phyloP scores from a whole-genome alignment of 2,113 vertebrate genomes.

The Pardalotus punctatus region DNA sequence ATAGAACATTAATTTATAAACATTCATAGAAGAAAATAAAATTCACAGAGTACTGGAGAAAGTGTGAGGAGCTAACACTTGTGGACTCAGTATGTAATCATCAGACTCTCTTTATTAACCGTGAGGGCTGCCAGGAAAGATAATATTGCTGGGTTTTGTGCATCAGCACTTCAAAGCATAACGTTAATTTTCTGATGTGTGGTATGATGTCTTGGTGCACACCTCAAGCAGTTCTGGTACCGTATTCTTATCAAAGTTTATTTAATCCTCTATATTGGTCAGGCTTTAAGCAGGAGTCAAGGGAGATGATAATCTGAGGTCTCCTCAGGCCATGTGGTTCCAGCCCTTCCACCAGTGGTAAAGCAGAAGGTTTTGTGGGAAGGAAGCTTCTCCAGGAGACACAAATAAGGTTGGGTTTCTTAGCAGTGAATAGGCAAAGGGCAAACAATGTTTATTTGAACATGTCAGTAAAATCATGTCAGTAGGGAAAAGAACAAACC shows the following conservation, averaged over 20 bases:
- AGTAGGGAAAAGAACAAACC: neutral
- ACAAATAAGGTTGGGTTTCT: neutral
- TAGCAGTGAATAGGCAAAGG: neutral
- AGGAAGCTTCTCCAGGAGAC: neutral
- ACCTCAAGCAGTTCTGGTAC: neutral
- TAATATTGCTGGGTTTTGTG: neutral
- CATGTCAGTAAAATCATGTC: neutral
- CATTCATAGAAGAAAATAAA: neutral
- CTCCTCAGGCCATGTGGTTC: neutral
- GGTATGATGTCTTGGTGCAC: neutral
- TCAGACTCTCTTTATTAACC: neutral
- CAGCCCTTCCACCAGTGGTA: neutral
- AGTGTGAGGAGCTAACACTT: neutral
- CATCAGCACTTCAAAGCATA: neutral
- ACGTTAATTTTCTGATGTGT: rapidly evolving
- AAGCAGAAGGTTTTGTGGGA: neutral
- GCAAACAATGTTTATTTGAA: neutral
- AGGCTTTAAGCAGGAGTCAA: neutral
- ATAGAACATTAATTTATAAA: neutral
- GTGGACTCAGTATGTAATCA: neutral
- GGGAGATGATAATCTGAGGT: neutral
- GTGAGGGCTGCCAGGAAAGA: neutral
- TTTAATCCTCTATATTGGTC: neutral
- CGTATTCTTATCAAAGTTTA: neutral
- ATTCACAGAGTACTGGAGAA: neutral